Evolutionary conservation across 2,888 invertebrate genomes (phyloP).

Genomic region (Cotesia congregata): DNA sequence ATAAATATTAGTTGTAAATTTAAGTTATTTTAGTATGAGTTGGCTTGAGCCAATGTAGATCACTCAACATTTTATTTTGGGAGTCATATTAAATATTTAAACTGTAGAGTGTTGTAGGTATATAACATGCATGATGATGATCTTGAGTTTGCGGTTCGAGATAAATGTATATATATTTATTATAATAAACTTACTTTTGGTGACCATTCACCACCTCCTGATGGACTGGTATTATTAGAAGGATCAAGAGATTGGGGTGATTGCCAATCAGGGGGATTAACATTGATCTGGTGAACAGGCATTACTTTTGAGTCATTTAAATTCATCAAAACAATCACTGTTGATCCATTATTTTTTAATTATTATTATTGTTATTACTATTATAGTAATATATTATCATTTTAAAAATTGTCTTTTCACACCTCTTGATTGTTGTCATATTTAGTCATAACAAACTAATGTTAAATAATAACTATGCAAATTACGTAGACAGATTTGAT

Average conservation of each 20-base stretch:
- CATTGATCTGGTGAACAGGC: constrained; percentile 67
- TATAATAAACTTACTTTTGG: constrained; percentile 55
- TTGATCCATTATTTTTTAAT: constrained; percentile 7
- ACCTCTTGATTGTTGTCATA: constrained; percentile 36
- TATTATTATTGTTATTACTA: background rate
- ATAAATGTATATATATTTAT: background rate
- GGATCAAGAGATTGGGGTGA: constrained; percentile 59
- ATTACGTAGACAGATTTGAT: constrained; percentile 7
- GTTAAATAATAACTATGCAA: constrained; percentile 12
- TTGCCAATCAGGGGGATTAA: constrained; percentile 67
- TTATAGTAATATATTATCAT: background rate
- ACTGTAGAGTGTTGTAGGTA: background rate
- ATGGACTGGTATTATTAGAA: constrained; percentile 59
- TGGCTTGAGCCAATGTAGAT: constrained; percentile 51
- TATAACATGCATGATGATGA: constrained; percentile 9
- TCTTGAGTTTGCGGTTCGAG: background rate
- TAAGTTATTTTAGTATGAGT: constrained; percentile 53
- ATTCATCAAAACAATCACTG: constrained; percentile 46
- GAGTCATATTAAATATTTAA: constrained; percentile 30
- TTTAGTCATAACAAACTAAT: constrained; percentile 7
- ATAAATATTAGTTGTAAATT: constrained; percentile 33
- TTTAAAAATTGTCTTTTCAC: constrained; percentile 29
- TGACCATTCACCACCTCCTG: constrained; percentile 63
- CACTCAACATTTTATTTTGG: constrained; percentile 52
- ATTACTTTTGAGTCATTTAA: constrained; percentile 56